Conservation (phyloP, 1,140 invertebrate species). For the Pachypeltis micranthus region DNA sequence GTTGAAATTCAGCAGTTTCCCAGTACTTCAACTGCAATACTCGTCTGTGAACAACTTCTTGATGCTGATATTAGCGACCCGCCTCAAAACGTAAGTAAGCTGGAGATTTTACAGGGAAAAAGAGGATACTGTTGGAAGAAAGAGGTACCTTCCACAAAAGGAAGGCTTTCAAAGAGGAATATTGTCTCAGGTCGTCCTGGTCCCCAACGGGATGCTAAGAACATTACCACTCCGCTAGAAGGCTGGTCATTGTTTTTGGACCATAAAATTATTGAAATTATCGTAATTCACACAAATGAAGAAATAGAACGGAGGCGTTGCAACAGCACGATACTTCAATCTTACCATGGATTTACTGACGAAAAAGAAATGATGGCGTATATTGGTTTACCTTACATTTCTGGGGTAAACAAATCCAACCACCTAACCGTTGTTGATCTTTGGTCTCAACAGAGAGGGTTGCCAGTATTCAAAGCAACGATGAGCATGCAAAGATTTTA, state of each 20-base stretch:
- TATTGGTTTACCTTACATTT: slow-evolving; percentile 14
- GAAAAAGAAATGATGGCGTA: slow-evolving; percentile 20
- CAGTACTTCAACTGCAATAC: background rate
- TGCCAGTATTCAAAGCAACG: slow-evolving; percentile 22
- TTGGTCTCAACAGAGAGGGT: slow-evolving; percentile 18
- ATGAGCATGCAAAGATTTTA: slow-evolving; percentile 24
- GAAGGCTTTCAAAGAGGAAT: slow-evolving; percentile 4
- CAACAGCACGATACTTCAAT: background rate
- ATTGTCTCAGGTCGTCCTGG: slow-evolving; percentile 6
- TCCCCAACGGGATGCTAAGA: slow-evolving; percentile 14
- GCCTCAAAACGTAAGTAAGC: background rate
- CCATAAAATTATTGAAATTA: slow-evolving; percentile 11
- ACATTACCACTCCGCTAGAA: slow-evolving; percentile 13
- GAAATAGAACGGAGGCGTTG: slow-evolving; percentile 7
- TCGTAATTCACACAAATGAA: slow-evolving; percentile 17
- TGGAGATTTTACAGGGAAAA: background rate
- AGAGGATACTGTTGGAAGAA: background rate
- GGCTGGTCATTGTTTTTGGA: slow-evolving; percentile 16
- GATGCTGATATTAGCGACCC: background rate
- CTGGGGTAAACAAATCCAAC: slow-evolving; percentile 17
- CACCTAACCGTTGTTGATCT: slow-evolving; percentile 18
- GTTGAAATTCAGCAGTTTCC: background rate
- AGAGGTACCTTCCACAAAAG: background rate
- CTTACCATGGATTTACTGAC: slow-evolving; percentile 10
- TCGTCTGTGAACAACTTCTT: background rate